These are phyloP conservation scores for Anthophora plumipes DNA, from an alignment of 2,888 invertebrate genomes.

Conservation along the genomic window DNA sequence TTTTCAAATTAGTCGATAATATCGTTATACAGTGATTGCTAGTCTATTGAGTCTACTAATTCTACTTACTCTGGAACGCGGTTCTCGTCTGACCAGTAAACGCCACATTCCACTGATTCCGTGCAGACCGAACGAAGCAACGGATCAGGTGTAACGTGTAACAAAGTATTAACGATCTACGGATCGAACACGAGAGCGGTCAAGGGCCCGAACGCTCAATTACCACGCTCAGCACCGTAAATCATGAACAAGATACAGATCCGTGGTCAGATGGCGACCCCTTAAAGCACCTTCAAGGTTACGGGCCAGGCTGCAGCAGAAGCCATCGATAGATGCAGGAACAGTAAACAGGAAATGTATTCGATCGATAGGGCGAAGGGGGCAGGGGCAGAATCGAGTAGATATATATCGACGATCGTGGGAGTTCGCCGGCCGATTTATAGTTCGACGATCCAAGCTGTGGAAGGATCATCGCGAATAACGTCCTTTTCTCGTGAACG, in stretches of 20 bases:
- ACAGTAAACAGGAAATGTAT: slow-evolving; percentile 77
- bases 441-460: slow-evolving; percentile 71
- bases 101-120: neutral
- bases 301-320: slow-evolving; percentile 62
- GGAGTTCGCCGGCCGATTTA: slow-evolving; percentile 76
- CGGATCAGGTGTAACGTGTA: slow-evolving; percentile 10
- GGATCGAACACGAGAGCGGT: slow-evolving; percentile 28
- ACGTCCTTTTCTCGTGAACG: slow-evolving; percentile 68
- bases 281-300: slow-evolving; percentile 74
- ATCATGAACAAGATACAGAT: slow-evolving; percentile 77
- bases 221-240: slow-evolving; percentile 69
- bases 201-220: slow-evolving; percentile 69
- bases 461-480: slow-evolving; percentile 71
- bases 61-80: neutral
- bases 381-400: slow-evolving; percentile 39
- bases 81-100: neutral
- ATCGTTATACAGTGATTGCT: neutral
- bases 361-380: slow-evolving; percentile 67
- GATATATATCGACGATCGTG: slow-evolving; percentile 73
- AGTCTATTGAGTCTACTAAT: neutral
- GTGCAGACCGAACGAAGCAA: neutral
- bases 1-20: too few relatives aligned
- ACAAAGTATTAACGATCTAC: slow-evolving; percentile 42
- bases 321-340: slow-evolving; percentile 71
- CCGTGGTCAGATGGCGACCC: slow-evolving; percentile 72